Percentiles rank a stretch among this genome's conserved stretches.
phyloP scores from a whole-genome alignment of 1,140 invertebrate species.

The Aphis gossypii region DNA sequence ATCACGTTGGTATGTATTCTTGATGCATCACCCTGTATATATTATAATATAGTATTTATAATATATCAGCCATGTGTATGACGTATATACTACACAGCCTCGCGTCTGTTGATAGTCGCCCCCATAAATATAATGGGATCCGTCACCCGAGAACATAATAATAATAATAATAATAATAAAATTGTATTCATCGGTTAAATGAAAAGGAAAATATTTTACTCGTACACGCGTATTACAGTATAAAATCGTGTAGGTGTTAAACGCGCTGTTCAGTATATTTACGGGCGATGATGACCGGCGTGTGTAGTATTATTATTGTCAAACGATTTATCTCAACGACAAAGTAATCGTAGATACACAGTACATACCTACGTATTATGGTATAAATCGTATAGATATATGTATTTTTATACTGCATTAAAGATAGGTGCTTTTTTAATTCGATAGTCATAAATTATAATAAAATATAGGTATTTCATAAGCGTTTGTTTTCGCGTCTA shows the following conservation, averaged over 20 bases:
- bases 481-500: not conserved
- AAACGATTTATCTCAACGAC: not conserved
- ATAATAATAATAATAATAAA: not conserved
- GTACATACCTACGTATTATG: not conserved
- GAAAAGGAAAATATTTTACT: slow-evolving; percentile 2
- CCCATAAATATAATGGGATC: not conserved
- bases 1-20: not conserved
- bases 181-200: slow-evolving; percentile 18
- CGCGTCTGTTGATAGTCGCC: not conserved
- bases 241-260: slow-evolving; percentile 15
- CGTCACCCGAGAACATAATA: not conserved
- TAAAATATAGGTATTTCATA: not conserved
- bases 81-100: not conserved
- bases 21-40: not conserved
- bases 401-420: not conserved
- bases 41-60: too few relatives aligned
- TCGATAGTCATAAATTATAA: not conserved
- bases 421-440: not conserved
- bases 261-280: not conserved
- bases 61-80: not conserved
- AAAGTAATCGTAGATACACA: not conserved
- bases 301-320: not conserved
- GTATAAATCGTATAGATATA: not conserved
- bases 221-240: not conserved
- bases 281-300: not conserved